Evolutionary conservation across 1,140 invertebrate genomes (phyloP).

Genomic region (Rhagoletis zephyria): DNA sequence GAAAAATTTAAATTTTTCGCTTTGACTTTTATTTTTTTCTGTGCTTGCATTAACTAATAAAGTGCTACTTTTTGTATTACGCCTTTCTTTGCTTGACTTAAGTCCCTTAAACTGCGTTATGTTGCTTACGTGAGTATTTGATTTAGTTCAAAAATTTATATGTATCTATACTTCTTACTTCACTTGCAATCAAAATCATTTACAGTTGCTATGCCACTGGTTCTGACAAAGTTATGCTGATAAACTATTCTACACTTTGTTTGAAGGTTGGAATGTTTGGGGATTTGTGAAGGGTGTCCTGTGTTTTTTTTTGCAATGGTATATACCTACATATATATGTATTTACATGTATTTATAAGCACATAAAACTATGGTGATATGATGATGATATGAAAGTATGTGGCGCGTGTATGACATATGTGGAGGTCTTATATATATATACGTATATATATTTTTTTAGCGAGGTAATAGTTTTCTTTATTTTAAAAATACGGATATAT

Average conservation of each 20-base stretch:
- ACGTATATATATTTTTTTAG: too few relatives aligned
- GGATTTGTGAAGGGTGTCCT: background rate
- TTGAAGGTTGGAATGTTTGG: background rate
- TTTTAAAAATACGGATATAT: too few relatives aligned
- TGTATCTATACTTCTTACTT: background rate
- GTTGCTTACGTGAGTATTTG: background rate
- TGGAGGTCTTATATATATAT: background rate
- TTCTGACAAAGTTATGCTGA: constrained; percentile 19
- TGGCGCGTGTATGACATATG: background rate
- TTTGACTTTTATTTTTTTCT: background rate
- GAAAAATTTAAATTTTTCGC: background rate
- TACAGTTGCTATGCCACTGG: background rate
- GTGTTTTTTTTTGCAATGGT: background rate
- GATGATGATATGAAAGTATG: background rate
- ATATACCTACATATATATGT: background rate
- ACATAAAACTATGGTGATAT: background rate
- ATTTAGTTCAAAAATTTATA: background rate
- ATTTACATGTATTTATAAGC: background rate
- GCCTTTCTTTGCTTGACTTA: constrained; percentile 16
- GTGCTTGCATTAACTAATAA: background rate
- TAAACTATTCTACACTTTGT: background rate
- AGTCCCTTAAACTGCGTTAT: background rate
- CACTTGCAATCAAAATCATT: background rate
- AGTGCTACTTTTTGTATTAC: background rate
- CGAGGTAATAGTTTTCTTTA: too few relatives aligned